Evolutionary conservation across 2,113 vertebrate species (phyloP).

Genomic region (Bucco capensis): DNA sequence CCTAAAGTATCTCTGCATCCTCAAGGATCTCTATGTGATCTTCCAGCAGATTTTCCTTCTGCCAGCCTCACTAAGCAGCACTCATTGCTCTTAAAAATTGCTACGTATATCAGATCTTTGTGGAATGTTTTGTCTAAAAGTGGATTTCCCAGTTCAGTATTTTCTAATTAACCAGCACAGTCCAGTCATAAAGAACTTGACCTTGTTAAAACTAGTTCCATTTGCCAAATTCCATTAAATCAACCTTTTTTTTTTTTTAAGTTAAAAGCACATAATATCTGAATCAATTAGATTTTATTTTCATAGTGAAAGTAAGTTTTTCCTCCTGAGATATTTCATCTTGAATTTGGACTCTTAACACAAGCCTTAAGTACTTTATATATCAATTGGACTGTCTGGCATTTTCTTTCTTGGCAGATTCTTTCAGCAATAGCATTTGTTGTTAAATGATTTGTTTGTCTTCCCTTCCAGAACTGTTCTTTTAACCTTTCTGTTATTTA

Average conservation of each 20-base stretch:
- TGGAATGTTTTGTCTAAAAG: background rate
- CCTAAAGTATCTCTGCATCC: background rate
- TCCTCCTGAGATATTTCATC: background rate
- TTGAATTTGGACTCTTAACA: background rate
- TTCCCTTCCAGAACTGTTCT: background rate
- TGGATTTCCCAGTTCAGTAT: background rate
- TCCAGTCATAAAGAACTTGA: background rate
- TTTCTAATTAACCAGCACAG: background rate
- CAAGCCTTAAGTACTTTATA: background rate
- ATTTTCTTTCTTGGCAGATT: background rate
- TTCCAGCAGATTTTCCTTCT: background rate
- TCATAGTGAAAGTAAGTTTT: background rate
- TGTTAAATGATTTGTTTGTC: background rate
- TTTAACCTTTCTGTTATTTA: constrained; percentile 2
- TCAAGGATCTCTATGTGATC: background rate
- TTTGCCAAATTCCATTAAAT: background rate
- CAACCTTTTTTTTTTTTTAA: background rate
- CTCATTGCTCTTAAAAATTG: background rate
- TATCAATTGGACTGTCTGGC: background rate
- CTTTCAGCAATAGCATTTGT: background rate
- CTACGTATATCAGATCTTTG: background rate
- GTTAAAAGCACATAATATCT: background rate
- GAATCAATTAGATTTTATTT: background rate
- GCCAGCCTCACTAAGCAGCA: background rate
- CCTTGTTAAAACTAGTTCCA: background rate